phyloP scores from a whole-genome alignment of 2,113 vertebrate species.

The Dryoscopus gambensis region DNA sequence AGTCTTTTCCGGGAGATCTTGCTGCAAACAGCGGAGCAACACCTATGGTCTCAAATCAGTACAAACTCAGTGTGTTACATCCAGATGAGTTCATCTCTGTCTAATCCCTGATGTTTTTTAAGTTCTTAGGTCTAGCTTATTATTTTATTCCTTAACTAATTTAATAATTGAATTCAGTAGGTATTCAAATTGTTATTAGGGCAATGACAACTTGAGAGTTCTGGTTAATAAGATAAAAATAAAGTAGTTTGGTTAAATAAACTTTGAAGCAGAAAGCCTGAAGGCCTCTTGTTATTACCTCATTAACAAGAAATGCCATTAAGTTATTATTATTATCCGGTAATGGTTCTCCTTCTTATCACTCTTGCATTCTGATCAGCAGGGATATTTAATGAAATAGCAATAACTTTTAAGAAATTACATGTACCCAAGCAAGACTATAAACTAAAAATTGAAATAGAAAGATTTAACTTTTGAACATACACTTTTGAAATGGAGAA shows the following conservation, averaged over 20 bases:
- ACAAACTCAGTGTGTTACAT: background rate
- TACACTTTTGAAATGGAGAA: background rate
- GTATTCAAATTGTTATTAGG: background rate
- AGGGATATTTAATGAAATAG: conserved; percentile 33
- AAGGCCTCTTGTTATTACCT: conserved; percentile 48
- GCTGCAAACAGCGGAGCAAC: background rate
- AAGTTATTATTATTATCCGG: conserved; percentile 35
- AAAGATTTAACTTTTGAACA: background rate
- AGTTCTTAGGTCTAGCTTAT: background rate
- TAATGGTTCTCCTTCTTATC: conserved; percentile 15
- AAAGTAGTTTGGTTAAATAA: conserved; percentile 46
- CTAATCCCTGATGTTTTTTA: background rate
- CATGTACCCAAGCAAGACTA: background rate
- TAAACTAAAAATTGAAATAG: background rate
- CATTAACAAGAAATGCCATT: conserved; percentile 55
- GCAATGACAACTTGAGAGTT: background rate
- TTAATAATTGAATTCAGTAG: background rate
- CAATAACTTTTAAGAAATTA: conserved; percentile 16
- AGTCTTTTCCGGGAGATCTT: background rate
- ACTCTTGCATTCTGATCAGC: conserved; percentile 22
- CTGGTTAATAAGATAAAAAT: conserved; percentile 37
- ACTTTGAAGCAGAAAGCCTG: conserved; percentile 35
- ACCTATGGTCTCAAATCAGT: background rate
- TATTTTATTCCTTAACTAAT: conserved; percentile 9
- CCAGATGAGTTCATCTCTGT: background rate